phyloP scores from a whole-genome alignment of 2,797 vertebrate species.

The Bucorvus abyssinicus region DNA sequence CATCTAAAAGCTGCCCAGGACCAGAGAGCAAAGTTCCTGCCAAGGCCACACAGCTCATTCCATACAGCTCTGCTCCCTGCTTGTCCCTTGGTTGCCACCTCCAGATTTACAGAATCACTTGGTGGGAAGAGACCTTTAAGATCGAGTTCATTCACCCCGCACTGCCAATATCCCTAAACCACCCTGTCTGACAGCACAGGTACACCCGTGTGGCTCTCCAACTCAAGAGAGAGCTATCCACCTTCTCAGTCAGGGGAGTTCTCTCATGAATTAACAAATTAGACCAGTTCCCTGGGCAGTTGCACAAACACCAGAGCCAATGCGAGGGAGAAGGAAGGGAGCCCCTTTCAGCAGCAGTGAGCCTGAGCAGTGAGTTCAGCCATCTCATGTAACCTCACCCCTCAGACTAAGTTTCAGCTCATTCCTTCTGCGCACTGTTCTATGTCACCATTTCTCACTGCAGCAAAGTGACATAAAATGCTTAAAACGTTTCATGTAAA shows the following conservation, averaged over 20 bases:
- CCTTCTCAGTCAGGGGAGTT: rapidly evolving
- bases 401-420: not conserved
- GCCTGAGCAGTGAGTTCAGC: not conserved
- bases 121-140: no score
- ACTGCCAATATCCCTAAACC: no score
- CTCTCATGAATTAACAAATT: not conserved
- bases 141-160: no score
- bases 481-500: not conserved
- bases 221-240: not conserved
- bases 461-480: not conserved
- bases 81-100: not conserved
- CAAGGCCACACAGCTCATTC: not conserved
- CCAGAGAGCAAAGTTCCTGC: not conserved
- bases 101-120: not conserved
- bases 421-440: not conserved
- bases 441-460: not conserved
- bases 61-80: not conserved
- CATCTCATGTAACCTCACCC: not conserved
- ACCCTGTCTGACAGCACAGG: not conserved
- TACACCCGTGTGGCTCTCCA: not conserved
- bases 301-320: not conserved
- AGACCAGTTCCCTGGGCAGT: not conserved
- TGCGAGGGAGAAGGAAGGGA: not conserved
- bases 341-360: not conserved
- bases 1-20: not conserved